Evolutionary conservation across 2,888 invertebrate species (phyloP), one percentile per base, ranked within the genome.

Genomic region (Acleris emargana): DNA sequence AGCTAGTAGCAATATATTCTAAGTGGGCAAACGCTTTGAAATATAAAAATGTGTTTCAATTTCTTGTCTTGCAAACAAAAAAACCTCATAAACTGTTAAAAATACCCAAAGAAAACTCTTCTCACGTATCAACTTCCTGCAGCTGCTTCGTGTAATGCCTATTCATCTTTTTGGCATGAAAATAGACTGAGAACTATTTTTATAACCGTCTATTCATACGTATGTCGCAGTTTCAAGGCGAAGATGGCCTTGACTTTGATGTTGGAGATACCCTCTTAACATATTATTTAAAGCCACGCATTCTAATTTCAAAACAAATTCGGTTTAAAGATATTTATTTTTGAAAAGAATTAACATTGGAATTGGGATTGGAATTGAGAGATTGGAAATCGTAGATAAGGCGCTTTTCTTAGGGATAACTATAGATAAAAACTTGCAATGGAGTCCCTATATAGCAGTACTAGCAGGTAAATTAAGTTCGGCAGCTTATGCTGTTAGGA

Each of bases 151-250:
- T 22, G 45, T 54, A 28, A 17, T 45, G 32, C 32, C 32, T 32
- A 61, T 61, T 54, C 18, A 61, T 45, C 45, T 53, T 11, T 11
- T 61, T 61, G 53, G 53, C 53, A 54, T 61, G 61, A 61, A 61
- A 47, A 43, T 47, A 54, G 47, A n/a, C 43, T 11, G 20, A 11
- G 20, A 18, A 49, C 49, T 49, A 20, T 49, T 49, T 49, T 49
- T 11, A 49, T 20, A 17, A 5, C 7, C 5, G 49, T 20, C 20
- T 49, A 43, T n/a, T 20, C 13, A 49, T 49, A 20, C 20, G 25
- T 32, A 5, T 49, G 13, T 20, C 11, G 17, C 18, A 11, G 13
- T 11, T 6, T 49, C 20, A 20, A 49, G 4, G 20, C 20, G 11
- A 49, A 49, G 18, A 49, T 20, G 18, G 20, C 5, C 49, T 13